Evolutionary conservation across 2,797 vertebrate species (phyloP), one percentile per base, ranked within the genome.

Genomic region (Esox lucius): DNA sequence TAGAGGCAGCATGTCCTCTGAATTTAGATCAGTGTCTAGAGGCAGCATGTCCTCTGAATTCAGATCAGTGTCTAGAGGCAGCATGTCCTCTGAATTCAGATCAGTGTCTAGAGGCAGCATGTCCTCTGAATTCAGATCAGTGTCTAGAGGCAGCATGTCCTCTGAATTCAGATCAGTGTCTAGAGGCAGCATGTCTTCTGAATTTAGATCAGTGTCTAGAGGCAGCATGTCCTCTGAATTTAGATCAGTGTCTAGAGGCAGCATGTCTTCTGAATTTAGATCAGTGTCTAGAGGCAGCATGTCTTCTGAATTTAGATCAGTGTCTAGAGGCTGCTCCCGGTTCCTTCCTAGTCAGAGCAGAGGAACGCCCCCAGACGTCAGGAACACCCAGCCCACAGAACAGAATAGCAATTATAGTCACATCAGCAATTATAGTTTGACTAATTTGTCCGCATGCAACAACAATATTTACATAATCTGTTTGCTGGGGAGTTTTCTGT

Each of bases 321-420:
- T 12, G 15, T 19, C 2, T 11, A 46, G 66, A 35, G 39, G 19
- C 53, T 56, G 39, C 39, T 22, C n/a, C 42, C 9, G 5, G 9
- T 46, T 46, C 4, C 22, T 61, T 19, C 24, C 19, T 83, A 31
- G 56, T 77, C 84, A 51, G 89, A 91, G 84, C 89, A 93, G 80
- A 46, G 12, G 80, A 46, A 12, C 42, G 12, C 71, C 53, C 85
- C 81, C 71, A 73, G 72, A 49, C 81, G 80, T 84, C 75, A 72
- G 76, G 91, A 93, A 93, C 0, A 81, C 80, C 6, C 15, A 69
- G 49, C 73, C 82, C 17, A 85, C 75, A 76, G 53, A 65, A 16
- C 31, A 59, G 16, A 59, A 22, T 42, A 39, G 19, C 19, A 51
- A 31, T 31, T 3, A 28, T 31, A 39, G 42, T 42, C 39, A 42